Base-by-base conservation (phyloP, 2,113 vertebrate species). In the Scortum barcoo region DNA sequence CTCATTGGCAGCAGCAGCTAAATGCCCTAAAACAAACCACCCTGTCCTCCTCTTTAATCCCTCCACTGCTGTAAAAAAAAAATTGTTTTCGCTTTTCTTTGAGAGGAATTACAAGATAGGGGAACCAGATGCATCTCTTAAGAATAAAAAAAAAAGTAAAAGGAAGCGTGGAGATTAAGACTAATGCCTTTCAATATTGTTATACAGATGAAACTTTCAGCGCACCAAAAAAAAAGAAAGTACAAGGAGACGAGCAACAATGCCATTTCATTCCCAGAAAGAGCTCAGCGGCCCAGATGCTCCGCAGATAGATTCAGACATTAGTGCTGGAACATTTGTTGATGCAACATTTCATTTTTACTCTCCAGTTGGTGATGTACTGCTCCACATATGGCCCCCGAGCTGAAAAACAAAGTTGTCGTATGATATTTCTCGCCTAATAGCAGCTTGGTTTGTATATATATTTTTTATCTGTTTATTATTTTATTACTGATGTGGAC, bases 111-210 rank as follows among this genome's bases (percentile, higher is more conserved):
- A 93, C 38, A 90, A 91, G 87, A 87, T 72, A 72, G 57, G 22
- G 22, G 77, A 80, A 91, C 86, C 91, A 93, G 90, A 92, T 94
- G 90, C 91, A 85, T 80, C 75, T 88, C 80, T 85, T 76, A 76
- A 86, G 80, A 78, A 72, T 71, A 20, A 28, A 5, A 8, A 48
- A 78, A 84, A 86, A 88, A 81, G 56, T 77, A 76, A 81, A 86
- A 88, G 84, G 78, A 85, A 84, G 73, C 69, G 9, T 4, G 3
- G 61, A 78, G 90, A 94, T 95, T 92, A 93, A 84, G 50, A 89
- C 87, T 86, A 88, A 93, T 92, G 86, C 88, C 30, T 90, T 90
- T 91, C 91, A 93, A 93, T 91, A 94, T 92, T 93, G 90, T 92
- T 89, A 77, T 78, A 66, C 85, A 89, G 87, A 93, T 93, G 82